Base-by-base conservation (phyloP, 2,113 vertebrate species). In the Bujurquina vittata region DNA sequence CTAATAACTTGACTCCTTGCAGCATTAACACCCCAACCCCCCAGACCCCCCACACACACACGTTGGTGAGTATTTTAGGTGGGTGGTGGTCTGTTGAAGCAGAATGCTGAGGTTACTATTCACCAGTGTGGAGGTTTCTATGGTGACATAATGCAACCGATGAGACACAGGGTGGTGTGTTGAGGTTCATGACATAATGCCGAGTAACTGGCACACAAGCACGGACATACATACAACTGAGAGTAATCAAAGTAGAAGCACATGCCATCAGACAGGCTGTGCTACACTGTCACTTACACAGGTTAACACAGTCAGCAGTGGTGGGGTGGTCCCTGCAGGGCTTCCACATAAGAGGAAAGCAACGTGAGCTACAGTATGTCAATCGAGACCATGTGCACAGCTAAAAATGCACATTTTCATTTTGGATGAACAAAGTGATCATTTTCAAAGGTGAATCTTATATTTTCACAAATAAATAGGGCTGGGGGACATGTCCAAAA, bases 111-210 rank as follows among this genome's bases (percentile, higher is more conserved):
- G 37, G 10, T 40, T 10, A 40, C 10, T 40, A 40, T 40, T 84
- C 79, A 75, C 49, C 37, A 12, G 37, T 62, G 83, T 56, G 1
- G 37, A 83, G 72, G 94, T 94, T 93, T 83, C 92, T 85, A 92
- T 89, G 85, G 93, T 33, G 83, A 95, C 77, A 69, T 93, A 91
- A 93, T 79, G 82, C 91, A 91, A 93, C 59, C 17, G 67, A 72
- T 80, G 83, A 89, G 85, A 89, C 3, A 15, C 37, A 82, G 37
- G 52, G 74, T 29, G 55, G 76, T 81, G 73, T 55, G 29, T 52
- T 59, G 40, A 46, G 74, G 60, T 52, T 80, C 46, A 72, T 84
- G 91, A 91, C 84, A 88, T 86, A 92, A 90, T 74, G 75, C 67
- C 17, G 33, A 87, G 78, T 88, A 80, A 90, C 76, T 58, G 56